A percentile compares a stretch with the other conserved stretches of the same genome.
Conservation (phyloP, 2,888 invertebrate species). For the Uloborus plumipes region DNA sequence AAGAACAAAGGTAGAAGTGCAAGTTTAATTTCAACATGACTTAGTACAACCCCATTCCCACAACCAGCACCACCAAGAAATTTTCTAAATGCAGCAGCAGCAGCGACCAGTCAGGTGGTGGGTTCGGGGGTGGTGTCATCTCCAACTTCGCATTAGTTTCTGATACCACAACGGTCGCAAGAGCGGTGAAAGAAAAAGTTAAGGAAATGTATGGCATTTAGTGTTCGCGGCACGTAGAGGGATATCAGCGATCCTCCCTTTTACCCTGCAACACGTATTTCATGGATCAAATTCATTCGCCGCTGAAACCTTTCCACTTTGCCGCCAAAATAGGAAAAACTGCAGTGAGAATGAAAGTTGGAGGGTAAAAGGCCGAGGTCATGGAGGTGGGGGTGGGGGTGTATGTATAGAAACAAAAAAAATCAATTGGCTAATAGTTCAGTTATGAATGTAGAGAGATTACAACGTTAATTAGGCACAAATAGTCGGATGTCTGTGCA, state of each 20-base stretch:
- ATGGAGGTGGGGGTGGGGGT: too few species aligned
- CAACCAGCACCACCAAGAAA: not conserved
- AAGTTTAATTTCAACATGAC: conserved; percentile 15
- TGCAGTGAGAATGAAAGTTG: too few species aligned
- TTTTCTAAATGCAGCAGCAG: conserved; percentile 13
- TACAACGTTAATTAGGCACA: too few species aligned
- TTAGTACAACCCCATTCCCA: conserved; percentile 17
- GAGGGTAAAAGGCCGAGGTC: too few species aligned
- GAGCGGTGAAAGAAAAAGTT: conserved; percentile 21
- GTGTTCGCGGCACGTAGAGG: conserved; percentile 43
- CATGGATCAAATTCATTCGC: conserved; percentile 48
- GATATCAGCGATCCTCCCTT: conserved; percentile 45
- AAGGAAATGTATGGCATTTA: conserved; percentile 54
- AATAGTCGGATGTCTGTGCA: too few species aligned
- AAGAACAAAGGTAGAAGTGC: not conserved
- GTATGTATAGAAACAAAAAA: too few species aligned
- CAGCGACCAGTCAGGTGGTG: conserved; percentile 22
- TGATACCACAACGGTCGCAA: conserved; percentile 12
- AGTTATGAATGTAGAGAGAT: too few species aligned
- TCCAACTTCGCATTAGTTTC: conserved; percentile 25
- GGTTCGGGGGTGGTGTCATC: conserved; percentile 4
- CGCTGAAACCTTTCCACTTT: conserved; percentile 35
- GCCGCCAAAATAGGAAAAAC: conserved; percentile 17
- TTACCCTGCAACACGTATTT: conserved; percentile 26
- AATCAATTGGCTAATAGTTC: too few species aligned